phyloP scores from a whole-genome alignment of 2,797 vertebrate species.

The Pipistrellus kuhlii region DNA sequence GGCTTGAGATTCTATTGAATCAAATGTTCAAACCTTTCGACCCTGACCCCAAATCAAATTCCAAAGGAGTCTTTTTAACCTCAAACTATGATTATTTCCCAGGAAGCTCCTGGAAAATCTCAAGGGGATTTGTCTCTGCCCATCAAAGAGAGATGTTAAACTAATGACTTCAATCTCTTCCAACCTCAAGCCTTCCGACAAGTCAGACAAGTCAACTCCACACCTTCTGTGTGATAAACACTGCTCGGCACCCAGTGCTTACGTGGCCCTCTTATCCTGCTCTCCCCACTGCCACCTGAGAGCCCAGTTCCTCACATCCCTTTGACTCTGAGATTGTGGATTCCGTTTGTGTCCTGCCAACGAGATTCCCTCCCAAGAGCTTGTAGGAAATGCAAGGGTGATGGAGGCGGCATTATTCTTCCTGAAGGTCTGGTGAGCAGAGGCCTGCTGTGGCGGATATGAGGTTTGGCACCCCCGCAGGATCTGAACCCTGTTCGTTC shows the following conservation, averaged over 20 bases:
- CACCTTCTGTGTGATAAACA: background rate
- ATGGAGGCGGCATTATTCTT: background rate
- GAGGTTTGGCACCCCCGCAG: background rate
- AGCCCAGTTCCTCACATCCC: background rate
- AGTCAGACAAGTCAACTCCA: background rate
- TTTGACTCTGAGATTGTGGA: background rate
- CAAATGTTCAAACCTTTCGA: background rate
- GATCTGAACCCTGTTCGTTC: background rate
- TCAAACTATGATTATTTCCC: background rate
- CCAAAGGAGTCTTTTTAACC: background rate
- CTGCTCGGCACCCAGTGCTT: background rate
- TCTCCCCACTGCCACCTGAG: background rate
- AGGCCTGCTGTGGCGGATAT: background rate
- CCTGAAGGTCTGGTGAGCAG: background rate
- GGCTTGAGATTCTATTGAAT: background rate
- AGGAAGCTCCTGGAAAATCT: background rate
- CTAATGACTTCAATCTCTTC: background rate
- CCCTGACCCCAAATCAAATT: conserved; percentile 5
- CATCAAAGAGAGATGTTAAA: background rate
- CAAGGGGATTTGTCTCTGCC: background rate
- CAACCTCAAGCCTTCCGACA: background rate
- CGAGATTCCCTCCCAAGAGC: background rate
- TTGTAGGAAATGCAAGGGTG: background rate
- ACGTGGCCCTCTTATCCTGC: background rate
- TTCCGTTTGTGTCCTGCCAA: background rate